phyloP scores from a whole-genome alignment of 1,140 invertebrate species.

The Subanguina moxae region DNA sequence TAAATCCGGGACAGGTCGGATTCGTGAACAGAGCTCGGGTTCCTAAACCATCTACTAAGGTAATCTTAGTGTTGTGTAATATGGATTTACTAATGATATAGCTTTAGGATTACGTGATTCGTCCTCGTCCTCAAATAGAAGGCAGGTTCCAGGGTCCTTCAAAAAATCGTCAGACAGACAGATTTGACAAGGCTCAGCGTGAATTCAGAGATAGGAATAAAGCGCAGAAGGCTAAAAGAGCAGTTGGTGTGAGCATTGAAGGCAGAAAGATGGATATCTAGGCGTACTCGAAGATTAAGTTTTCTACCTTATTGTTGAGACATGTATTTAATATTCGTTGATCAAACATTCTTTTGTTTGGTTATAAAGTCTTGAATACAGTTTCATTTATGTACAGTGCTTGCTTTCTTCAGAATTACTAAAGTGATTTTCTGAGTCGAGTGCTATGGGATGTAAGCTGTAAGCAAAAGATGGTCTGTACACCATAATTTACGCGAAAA shows the following conservation, averaged over 20 bases:
- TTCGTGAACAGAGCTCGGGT: constrained; percentile 90
- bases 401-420: too few species aligned
- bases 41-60: constrained; percentile 87
- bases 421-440: too few species aligned
- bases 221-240: constrained; percentile 37
- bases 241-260: constrained; percentile 47
- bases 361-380: too few species aligned
- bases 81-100: not conserved
- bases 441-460: too few species aligned
- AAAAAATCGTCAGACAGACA: constrained; percentile 31
- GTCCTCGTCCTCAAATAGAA: constrained; percentile 73
- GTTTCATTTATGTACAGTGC: too few species aligned
- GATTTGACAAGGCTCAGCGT: constrained; percentile 44
- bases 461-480: too few species aligned
- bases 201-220: constrained; percentile 54
- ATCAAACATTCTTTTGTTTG: too few species aligned
- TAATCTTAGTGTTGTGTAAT: constrained; percentile 60
- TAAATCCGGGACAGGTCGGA: constrained; percentile 83
- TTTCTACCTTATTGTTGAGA: too few species aligned
- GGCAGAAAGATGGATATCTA: constrained; percentile 27
- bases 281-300: too few species aligned
- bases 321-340: too few species aligned
- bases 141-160: constrained; percentile 45
- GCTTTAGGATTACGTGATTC: constrained; percentile 71
- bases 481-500: too few species aligned